Percentiles rank a stretch among this genome's conserved stretches.
phyloP scores from a whole-genome alignment of 1,140 invertebrate genomes.

The Rhagoletis pomonella region DNA sequence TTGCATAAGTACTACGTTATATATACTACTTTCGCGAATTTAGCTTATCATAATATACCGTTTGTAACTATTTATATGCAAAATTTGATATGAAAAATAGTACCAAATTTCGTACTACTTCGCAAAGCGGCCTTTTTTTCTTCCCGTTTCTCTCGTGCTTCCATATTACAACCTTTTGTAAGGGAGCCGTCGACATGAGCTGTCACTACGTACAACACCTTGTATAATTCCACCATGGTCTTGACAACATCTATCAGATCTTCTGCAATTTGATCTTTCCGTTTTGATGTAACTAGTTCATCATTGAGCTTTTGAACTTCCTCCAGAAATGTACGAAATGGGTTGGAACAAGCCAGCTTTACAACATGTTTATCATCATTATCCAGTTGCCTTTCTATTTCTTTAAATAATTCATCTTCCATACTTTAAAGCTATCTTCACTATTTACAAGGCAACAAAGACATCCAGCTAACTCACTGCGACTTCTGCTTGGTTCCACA shows the following conservation, averaged over 20 bases:
- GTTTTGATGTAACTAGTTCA: conserved; percentile 59
- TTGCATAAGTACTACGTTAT: too few species aligned
- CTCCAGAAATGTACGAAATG: conserved; percentile 63
- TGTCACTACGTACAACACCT: too few species aligned
- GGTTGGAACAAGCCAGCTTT: conserved; percentile 59
- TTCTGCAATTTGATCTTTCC: conserved; percentile 60
- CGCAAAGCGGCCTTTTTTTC: conserved; percentile 71
- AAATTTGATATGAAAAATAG: too few species aligned
- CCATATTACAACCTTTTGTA: too few species aligned
- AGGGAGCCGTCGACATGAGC: too few species aligned
- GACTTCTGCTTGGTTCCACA: conserved; percentile 51
- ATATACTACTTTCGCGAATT: too few species aligned
- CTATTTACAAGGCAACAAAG: conserved; percentile 75
- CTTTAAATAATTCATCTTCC: conserved; percentile 76
- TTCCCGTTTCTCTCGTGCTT: conserved; percentile 69
- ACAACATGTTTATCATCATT: conserved; percentile 55
- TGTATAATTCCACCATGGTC: too few species aligned
- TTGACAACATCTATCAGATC: conserved; percentile 46
- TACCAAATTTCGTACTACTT: too few species aligned
- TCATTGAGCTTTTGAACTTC: conserved; percentile 61
- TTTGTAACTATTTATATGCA: too few species aligned
- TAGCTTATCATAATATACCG: too few species aligned
- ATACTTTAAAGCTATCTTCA: conserved; percentile 75
- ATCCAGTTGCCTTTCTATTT: conserved; percentile 64
- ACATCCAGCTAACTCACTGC: conserved; percentile 66